Evolutionary conservation across 2,113 vertebrate genomes (phyloP).

Genomic region (Regulus satrapa): DNA sequence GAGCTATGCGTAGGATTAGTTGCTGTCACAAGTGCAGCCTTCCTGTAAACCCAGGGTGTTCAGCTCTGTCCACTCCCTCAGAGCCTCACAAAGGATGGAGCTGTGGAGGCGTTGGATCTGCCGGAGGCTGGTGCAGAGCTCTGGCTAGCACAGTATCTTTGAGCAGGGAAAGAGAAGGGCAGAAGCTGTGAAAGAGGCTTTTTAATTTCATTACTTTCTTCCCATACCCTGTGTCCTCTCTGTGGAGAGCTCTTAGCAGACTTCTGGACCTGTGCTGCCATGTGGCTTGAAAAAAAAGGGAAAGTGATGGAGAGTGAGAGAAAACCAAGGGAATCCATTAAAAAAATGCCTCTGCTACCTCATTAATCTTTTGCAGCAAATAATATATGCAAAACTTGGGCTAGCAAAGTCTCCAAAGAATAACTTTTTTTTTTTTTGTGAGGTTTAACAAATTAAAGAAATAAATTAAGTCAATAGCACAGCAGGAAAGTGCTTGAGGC

Average conservation of each 20-base stretch:
- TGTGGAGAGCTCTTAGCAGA: constrained; percentile 26
- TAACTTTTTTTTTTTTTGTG: constrained; percentile 66
- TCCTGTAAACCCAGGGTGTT: not conserved
- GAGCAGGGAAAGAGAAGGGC: not conserved
- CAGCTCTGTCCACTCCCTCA: fast-evolving
- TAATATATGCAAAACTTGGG: constrained; percentile 65
- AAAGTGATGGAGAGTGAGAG: not conserved
- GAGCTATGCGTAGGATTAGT: not conserved
- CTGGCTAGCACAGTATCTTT: not conserved
- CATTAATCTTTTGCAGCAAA: constrained; percentile 73
- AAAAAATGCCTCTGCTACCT: constrained; percentile 70
- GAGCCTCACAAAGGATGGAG: not conserved
- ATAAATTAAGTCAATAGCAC: constrained; percentile 75
- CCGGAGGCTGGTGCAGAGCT: not conserved
- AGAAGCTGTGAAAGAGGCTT: not conserved
- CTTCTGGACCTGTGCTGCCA: not conserved
- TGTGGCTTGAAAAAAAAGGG: not conserved
- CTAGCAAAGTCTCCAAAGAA: constrained; percentile 68
- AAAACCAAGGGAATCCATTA: constrained; percentile 68
- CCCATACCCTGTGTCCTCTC: not conserved
- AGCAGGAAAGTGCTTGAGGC: constrained; percentile 64
- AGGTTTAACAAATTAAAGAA: constrained; percentile 78
- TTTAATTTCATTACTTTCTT: not conserved
- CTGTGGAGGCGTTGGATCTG: not conserved
- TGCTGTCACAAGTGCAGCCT: not conserved